phyloP scores from a whole-genome alignment of 2,888 invertebrate species.

The Alcis repandata region DNA sequence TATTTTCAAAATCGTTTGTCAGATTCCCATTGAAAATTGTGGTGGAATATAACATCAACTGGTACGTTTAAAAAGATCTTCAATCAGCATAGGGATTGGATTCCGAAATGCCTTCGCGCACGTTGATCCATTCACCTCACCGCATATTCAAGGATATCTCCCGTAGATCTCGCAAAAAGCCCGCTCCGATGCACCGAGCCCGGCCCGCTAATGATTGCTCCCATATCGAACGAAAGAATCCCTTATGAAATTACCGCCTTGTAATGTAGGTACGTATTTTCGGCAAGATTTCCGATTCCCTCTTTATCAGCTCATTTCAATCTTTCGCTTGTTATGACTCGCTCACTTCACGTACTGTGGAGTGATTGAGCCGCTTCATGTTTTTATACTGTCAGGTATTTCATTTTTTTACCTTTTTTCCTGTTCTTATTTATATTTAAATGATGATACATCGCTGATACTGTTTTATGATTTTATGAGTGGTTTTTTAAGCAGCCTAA shows the following conservation, averaged over 20 bases:
- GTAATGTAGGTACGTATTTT: constrained; percentile 81
- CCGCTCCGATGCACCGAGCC: constrained; percentile 65
- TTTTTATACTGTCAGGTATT: constrained; percentile 64
- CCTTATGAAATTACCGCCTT: constrained; percentile 82
- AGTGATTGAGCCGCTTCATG: constrained; percentile 74
- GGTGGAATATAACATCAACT: constrained; percentile 46
- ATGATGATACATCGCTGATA: constrained; percentile 59
- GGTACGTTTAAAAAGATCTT: constrained; percentile 43
- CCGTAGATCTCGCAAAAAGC: constrained; percentile 76
- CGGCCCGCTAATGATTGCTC: constrained; percentile 78
- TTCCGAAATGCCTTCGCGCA: constrained; percentile 61
- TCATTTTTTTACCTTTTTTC: constrained; percentile 61
- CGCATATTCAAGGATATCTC: constrained; percentile 78
- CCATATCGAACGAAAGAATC: constrained; percentile 81
- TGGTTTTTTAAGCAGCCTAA: constrained; percentile 19
- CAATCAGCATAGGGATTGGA: constrained; percentile 53
- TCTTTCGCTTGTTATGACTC: constrained; percentile 82
- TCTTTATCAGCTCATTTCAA: constrained; percentile 82
- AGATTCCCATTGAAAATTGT: constrained; percentile 20
- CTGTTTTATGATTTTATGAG: constrained; percentile 44
- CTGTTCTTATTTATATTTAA: constrained; percentile 66
- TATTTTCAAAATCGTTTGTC: background rate
- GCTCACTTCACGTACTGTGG: constrained; percentile 68
- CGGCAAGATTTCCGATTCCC: constrained; percentile 82
- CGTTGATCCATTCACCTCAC: constrained; percentile 69